A percentile compares a stretch with the other conserved stretches of the same genome.
Conservation (phyloP, 2,797 vertebrate species). For the Darevskia mixta region DNA sequence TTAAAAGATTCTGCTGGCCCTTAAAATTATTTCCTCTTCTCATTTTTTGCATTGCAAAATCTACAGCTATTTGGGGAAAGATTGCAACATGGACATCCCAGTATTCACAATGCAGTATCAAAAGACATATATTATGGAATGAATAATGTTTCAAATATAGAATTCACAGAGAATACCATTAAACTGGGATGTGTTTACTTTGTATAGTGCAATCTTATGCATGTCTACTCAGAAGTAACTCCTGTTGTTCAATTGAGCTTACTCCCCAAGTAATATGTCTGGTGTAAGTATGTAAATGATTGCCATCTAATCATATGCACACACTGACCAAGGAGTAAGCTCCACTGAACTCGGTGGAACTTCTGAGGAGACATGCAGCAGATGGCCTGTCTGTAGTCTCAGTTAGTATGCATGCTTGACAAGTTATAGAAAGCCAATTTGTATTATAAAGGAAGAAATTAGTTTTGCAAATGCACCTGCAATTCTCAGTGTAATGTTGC, state of each 20-base stretch:
- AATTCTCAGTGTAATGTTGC: neutral
- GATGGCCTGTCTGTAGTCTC: too few relatives aligned
- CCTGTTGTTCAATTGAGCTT: neutral
- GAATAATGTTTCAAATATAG: neutral
- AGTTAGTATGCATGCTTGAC: too few relatives aligned
- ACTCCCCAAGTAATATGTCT: neutral
- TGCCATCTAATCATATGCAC: neutral
- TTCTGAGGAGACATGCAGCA: too few relatives aligned
- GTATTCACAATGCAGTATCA: neutral
- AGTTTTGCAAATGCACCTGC: neutral
- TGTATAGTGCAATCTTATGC: neutral
- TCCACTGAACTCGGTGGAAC: too few relatives aligned
- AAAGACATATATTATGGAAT: neutral
- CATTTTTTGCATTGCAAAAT: neutral
- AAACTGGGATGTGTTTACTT: neutral
- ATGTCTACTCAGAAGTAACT: neutral
- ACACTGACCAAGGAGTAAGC: too few relatives aligned
- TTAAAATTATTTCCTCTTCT: neutral
- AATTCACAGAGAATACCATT: neutral
- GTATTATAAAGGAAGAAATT: neutral
- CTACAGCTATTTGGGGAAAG: neutral
- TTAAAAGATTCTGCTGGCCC: neutral
- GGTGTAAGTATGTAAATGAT: too few relatives aligned
- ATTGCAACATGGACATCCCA: too few relatives aligned
- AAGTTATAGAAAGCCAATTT: too few relatives aligned